These are phyloP conservation scores for Bos taurus DNA, from an alignment of 2,113 vertebrate genomes.

Conservation along the genomic window DNA sequence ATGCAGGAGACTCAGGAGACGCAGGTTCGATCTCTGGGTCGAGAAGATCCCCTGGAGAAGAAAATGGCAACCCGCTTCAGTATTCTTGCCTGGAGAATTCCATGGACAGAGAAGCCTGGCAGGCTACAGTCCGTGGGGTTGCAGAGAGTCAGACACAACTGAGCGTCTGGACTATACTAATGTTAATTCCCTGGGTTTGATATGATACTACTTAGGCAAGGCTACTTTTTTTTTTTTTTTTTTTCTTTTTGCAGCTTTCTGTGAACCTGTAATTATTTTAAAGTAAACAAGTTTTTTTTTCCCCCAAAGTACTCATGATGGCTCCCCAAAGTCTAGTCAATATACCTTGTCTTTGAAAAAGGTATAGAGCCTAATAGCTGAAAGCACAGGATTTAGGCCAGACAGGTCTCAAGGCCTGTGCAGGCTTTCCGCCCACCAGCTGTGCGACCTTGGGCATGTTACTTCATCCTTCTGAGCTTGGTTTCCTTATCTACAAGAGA, in stretches of 20 bases:
- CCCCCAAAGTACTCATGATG: neutral
- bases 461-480: conserved; percentile 22
- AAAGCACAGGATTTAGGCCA: neutral
- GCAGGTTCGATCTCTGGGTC: fast-evolving
- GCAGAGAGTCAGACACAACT: neutral
- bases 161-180: neutral
- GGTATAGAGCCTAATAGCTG: neutral
- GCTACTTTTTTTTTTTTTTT: neutral
- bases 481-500: conserved; percentile 41
- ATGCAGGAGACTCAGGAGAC: neutral
- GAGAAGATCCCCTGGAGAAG: neutral
- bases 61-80: neutral
- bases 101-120: neutral
- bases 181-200: neutral
- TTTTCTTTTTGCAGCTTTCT: neutral
- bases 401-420: neutral
- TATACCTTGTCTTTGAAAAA: neutral
- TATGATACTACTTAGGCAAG: neutral
- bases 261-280: neutral
- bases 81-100: neutral
- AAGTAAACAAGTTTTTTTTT: neutral
- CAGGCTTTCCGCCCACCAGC: neutral
- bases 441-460: conserved; percentile 14
- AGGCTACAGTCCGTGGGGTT: neutral
- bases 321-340: neutral